Percentiles rank a stretch among this genome's conserved stretches.
These are phyloP conservation scores for Epiblema foenella DNA, from an alignment of 2,888 invertebrate species.

Conservation along the genomic window DNA sequence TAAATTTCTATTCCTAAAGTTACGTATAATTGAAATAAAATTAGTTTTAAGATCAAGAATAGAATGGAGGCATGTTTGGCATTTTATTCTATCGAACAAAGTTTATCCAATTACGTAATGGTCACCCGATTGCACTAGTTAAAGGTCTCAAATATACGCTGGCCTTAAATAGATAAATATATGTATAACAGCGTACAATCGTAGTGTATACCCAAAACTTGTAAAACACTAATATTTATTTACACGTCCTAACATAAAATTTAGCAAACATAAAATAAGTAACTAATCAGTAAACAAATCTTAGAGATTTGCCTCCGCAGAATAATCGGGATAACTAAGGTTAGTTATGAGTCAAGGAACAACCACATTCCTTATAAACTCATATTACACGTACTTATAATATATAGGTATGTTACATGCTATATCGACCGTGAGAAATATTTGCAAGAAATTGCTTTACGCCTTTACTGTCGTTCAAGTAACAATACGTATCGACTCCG, in stretches of 20 bases:
- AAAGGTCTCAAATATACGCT: no score
- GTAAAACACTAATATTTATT: not conserved
- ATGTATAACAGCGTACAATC: no score
- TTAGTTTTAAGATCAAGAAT: no score
- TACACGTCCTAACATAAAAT: not conserved
- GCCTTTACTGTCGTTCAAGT: conserved; percentile 75
- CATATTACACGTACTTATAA: conserved; percentile 43
- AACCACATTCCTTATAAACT: conserved; percentile 28
- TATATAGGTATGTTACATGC: conserved; percentile 43
- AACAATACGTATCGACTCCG: conserved; percentile 63
- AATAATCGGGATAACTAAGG: not conserved
- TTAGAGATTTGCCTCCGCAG: not conserved
- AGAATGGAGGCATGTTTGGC: no score
- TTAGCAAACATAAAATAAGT: not conserved
- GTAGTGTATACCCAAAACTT: not conserved
- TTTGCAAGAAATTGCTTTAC: conserved; percentile 72
- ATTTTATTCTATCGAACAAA: no score
- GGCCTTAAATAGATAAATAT: no score
- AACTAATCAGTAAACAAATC: not conserved
- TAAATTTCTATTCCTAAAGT: no score
- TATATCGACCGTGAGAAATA: conserved; percentile 76
- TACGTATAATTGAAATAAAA: no score
- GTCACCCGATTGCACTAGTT: no score
- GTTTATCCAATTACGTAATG: no score
- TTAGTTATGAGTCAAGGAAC: conserved; percentile 19